phyloP scores from a whole-genome alignment of 2,797 vertebrate species.

The Avahi laniger region DNA sequence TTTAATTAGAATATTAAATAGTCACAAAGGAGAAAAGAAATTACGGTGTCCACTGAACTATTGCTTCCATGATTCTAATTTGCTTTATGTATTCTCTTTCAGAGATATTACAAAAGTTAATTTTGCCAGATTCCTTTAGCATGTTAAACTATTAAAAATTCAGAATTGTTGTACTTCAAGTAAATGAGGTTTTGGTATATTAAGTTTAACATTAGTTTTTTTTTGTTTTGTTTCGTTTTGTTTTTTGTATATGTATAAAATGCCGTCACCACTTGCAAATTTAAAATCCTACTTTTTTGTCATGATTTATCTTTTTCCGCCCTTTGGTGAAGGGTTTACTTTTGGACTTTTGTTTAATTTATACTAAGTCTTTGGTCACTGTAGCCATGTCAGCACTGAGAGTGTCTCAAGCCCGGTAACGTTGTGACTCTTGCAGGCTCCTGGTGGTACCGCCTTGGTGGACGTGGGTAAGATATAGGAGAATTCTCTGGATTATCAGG shows the following conservation, averaged over 20 bases:
- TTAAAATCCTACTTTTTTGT: constrained; percentile 13
- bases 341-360: background rate
- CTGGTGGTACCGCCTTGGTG: background rate
- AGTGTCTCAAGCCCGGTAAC: too few species aligned
- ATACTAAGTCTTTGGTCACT: background rate
- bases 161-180: background rate
- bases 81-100: background rate
- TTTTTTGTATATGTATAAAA: background rate
- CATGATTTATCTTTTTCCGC: background rate
- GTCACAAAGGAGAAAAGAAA: constrained; percentile 3
- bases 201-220: background rate
- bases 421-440: background rate
- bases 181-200: constrained; percentile 16
- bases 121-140: constrained; percentile 23
- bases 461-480: background rate
- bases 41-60: background rate
- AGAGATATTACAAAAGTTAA: constrained; percentile 16
- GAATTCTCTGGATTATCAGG: background rate
- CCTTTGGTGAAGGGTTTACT: background rate
- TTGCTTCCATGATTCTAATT: constrained; percentile 32
- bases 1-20: constrained; percentile 54
- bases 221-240: too few species aligned
- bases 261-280: background rate
- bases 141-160: constrained; percentile 20
- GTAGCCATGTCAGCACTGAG: too few species aligned